These are phyloP conservation scores for Drosophila biarmipes DNA, from an alignment of 1,140 invertebrate genomes.

Conservation along the genomic window DNA sequence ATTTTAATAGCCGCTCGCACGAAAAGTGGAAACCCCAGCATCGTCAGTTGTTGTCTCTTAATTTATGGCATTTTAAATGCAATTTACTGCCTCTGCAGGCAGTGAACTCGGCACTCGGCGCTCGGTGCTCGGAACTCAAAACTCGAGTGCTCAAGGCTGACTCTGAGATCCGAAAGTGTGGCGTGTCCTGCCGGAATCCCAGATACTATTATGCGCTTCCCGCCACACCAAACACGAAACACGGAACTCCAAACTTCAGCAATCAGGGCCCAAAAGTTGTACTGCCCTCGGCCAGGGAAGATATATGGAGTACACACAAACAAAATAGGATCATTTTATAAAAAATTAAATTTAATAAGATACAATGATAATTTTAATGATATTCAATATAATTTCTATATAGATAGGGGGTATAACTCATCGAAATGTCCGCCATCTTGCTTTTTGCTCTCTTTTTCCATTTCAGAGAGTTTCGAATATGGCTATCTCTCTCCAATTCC, in stretches of 20 bases:
- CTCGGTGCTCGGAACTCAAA: slow-evolving; percentile 1
- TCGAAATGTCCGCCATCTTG: too few relatives aligned
- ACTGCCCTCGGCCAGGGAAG: not conserved
- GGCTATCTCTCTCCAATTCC: too few relatives aligned
- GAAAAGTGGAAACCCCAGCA: slow-evolving; percentile 25
- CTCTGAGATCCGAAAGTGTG: slow-evolving; percentile 16
- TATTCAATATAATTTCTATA: too few relatives aligned
- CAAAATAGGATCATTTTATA: too few relatives aligned
- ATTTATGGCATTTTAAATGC: slow-evolving; percentile 80
- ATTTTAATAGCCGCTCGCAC: slow-evolving; percentile 59
- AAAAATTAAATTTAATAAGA: too few relatives aligned
- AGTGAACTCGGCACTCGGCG: not conserved
- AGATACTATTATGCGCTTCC: slow-evolving; percentile 41
- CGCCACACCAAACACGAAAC: slow-evolving; percentile 19
- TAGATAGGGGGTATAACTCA: too few relatives aligned
- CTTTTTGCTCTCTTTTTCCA: too few relatives aligned
- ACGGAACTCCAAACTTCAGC: slow-evolving; percentile 33
- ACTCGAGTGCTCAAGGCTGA: slow-evolving; percentile 13
- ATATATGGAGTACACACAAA: too few relatives aligned
- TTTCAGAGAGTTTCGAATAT: too few relatives aligned
- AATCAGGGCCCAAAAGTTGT: slow-evolving; percentile 38
- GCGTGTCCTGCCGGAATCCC: slow-evolving; percentile 22
- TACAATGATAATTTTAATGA: too few relatives aligned
- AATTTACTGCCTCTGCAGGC: slow-evolving; percentile 64
- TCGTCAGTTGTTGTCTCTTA: slow-evolving; percentile 61